Conservation (phyloP, 1,140 invertebrate species). For the Cyrtorhinus lividipennis region DNA sequence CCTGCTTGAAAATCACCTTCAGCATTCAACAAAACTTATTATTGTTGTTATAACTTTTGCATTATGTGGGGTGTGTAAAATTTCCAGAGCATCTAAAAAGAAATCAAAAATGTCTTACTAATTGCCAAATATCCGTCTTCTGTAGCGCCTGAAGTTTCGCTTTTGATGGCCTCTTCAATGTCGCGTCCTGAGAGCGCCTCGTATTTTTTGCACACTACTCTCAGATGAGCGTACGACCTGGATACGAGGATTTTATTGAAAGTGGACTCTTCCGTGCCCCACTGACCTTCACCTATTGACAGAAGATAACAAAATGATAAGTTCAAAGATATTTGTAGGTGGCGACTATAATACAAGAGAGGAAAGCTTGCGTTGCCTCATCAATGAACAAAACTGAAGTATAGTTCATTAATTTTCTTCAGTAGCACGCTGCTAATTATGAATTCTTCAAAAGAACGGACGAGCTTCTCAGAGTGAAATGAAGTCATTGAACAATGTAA, state of each 20-base stretch:
- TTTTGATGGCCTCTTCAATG: constrained; percentile 73
- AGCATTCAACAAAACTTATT: too few relatives aligned
- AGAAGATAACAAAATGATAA: constrained; percentile 1
- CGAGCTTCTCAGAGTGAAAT: too few relatives aligned
- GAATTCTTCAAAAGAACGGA: too few relatives aligned
- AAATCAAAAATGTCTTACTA: constrained; percentile 45
- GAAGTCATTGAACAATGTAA: too few relatives aligned
- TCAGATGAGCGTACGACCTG: constrained; percentile 45
- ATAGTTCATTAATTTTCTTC: too few relatives aligned
- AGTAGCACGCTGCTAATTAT: too few relatives aligned
- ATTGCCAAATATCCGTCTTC: constrained; percentile 73
- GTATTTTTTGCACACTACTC: constrained; percentile 57
- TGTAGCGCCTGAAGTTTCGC: constrained; percentile 74
- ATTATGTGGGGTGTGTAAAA: too few relatives aligned
- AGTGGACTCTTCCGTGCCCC: constrained; percentile 53
- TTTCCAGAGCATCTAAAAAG: background rate
- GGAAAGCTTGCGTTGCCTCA: background rate
- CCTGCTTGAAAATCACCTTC: too few relatives aligned
- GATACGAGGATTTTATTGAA: constrained; percentile 48
- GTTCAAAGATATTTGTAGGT: background rate
- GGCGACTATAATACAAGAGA: background rate
- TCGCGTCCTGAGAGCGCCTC: constrained; percentile 57
- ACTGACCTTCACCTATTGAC: constrained; percentile 34
- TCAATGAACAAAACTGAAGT: too few relatives aligned
- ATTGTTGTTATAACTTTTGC: too few relatives aligned